Evolutionary conservation across 2,113 vertebrate species (phyloP), one percentile per base, ranked within the genome.

Genomic region (Circaetus cinerascens): DNA sequence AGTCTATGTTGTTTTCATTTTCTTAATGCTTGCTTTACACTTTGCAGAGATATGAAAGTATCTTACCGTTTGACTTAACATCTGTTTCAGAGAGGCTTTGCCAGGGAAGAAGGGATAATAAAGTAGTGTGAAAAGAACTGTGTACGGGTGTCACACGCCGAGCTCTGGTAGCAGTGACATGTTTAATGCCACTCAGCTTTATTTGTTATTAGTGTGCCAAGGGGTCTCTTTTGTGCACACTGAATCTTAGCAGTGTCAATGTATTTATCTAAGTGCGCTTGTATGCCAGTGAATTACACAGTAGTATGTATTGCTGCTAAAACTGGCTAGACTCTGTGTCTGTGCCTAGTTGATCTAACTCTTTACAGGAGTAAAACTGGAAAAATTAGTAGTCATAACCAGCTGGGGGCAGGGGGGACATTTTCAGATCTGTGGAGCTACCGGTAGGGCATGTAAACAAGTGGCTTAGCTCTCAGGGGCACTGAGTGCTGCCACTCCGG

Each of bases 141-240:
- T 63, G 34, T 40, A 30, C 1, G 19, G 36, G 43, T 78, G 73
- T 81, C 51, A 88, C 62, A 53, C 1, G 1, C 30, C 4, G 2
- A 91, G 43, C 60, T 84, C 26, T 74, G 51, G 43, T 78, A 91
- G 51, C 60, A 87, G 30, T 87, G 76, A 85, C 11, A 12, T 43
- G 43, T 87, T 94, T 91, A 81, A 87, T 87, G 89, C 46, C 73
- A 81, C 56, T 71, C 86, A 62, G 71, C 15, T 95, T 92, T 80
- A 83, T 88, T 86, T 93, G 69, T 78, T 81, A 87, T 68, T 75
- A 85, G 40, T 23, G 80, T 85, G 83, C 79, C 73, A 78, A 92
- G 26, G 41, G 43, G 29, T 63, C 55, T 75, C 46, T 87, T 94
- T 55, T 67, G 80, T 56, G 30, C 76, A 43, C 25, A 13, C 12